These are phyloP conservation scores for Silvanus unidentatus DNA, from an alignment of 2,888 invertebrate genomes.

Conservation along the genomic window DNA sequence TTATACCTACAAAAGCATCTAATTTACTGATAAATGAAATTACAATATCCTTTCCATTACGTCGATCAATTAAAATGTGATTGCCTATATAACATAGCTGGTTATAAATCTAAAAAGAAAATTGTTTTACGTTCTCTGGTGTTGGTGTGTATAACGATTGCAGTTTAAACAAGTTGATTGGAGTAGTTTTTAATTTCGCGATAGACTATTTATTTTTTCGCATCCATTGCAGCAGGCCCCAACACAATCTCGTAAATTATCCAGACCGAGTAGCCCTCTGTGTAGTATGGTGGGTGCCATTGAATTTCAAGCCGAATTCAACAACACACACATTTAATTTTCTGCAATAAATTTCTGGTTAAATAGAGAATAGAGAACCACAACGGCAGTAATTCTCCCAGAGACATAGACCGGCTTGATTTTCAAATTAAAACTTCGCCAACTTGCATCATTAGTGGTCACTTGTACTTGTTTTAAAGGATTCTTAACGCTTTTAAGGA, in stretches of 20 bases:
- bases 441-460: slow-evolving; percentile 25
- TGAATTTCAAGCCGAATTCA: slow-evolving; percentile 23
- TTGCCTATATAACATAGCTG: no score
- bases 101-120: no score
- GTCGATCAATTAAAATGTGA: no score
- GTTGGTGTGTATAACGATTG: no score
- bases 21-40: no score
- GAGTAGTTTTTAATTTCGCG: slow-evolving; percentile 17
- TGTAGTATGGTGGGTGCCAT: slow-evolving; percentile 16
- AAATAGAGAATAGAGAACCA: slow-evolving; percentile 24
- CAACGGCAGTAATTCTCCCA: slow-evolving; percentile 19
- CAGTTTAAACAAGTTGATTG: slow-evolving; percentile 1
- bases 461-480: slow-evolving; percentile 11
- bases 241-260: slow-evolving; percentile 24
- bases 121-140: no score
- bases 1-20: no score
- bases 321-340: slow-evolving; percentile 26
- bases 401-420: slow-evolving; percentile 16
- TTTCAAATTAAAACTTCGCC: slow-evolving; percentile 19
- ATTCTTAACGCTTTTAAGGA: no score
- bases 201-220: slow-evolving; percentile 22
- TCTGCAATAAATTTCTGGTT: slow-evolving; percentile 24
- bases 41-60: no score
- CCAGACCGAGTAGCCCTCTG: slow-evolving; percentile 8
- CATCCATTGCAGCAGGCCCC: slow-evolving; percentile 11